These are phyloP conservation scores for Ranitomeya variabilis DNA, from an alignment of 2,113 vertebrate species.

Conservation along the genomic window DNA sequence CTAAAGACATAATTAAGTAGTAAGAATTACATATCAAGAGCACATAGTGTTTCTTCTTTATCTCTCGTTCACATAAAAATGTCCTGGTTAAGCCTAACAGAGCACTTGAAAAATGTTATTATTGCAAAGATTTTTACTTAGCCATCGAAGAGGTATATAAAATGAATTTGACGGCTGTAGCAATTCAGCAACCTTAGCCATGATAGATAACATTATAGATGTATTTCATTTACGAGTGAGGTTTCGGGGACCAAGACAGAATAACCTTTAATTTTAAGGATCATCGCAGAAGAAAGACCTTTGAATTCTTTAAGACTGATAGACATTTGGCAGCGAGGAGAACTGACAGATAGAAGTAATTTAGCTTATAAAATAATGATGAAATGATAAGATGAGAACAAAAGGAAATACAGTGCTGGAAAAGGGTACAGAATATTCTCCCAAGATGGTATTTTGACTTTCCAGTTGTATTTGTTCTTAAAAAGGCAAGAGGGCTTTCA, in stretches of 20 bases:
- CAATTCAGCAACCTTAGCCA: conserved; percentile 43
- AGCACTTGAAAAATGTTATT: conserved; percentile 5
- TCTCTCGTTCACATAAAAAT: conserved; percentile 20
- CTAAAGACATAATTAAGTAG: conserved; percentile 48
- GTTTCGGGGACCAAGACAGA: conserved; percentile 44
- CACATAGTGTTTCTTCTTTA: neutral
- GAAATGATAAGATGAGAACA: conserved; percentile 55
- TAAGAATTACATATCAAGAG: conserved; percentile 15
- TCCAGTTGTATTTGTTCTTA: conserved; percentile 59
- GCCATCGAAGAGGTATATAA: conserved; percentile 27
- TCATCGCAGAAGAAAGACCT: conserved; percentile 53
- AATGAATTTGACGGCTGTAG: conserved; percentile 24
- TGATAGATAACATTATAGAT: conserved; percentile 38
- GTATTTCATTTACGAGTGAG: conserved; percentile 51
- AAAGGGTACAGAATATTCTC: conserved; percentile 54
- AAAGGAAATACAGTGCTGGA: conserved; percentile 54
- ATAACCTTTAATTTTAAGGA: conserved; percentile 54
- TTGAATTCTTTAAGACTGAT: conserved; percentile 55
- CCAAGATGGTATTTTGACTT: conserved; percentile 59
- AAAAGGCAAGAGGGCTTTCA: conserved; percentile 68
- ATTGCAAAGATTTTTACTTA: conserved; percentile 38
- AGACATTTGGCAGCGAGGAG: conserved; percentile 47
- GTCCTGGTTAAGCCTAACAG: conserved; percentile 23
- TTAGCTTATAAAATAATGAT: conserved; percentile 57
- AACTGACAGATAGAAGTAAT: conserved; percentile 56